These are phyloP conservation scores for Champsocephalus esox DNA, from an alignment of 2,797 vertebrate species.

Conservation along the genomic window DNA sequence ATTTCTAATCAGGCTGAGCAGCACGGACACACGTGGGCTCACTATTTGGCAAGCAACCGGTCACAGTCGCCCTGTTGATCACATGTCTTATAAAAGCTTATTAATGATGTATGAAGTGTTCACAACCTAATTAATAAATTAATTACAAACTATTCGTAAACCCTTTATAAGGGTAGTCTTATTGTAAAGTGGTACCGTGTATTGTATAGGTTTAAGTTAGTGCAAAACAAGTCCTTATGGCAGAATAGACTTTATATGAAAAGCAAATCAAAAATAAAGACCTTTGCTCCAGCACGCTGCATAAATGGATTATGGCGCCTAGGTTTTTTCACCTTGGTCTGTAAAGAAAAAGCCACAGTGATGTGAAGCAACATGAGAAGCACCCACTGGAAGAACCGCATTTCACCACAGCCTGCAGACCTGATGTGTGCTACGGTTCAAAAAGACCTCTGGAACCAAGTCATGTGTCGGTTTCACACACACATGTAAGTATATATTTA, in stretches of 20 bases:
- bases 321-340: conserved; percentile 68
- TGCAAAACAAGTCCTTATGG: neutral
- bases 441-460: neutral
- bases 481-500: neutral
- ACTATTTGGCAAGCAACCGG: too few species aligned
- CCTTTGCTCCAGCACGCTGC: conserved; percentile 59
- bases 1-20: too few species aligned
- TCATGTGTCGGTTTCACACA: neutral
- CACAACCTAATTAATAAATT: too few species aligned
- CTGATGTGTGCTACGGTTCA: neutral
- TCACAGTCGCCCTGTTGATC: too few species aligned
- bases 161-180: too few species aligned
- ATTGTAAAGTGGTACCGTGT: too few species aligned
- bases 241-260: neutral
- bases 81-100: too few species aligned
- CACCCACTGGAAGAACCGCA: conserved; percentile 28
- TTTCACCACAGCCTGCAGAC: conserved; percentile 6
- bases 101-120: too few species aligned
- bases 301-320: conserved; percentile 74
- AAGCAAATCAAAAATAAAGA: conserved; percentile 1
- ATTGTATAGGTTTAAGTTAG: too few species aligned
- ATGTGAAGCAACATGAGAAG: neutral
- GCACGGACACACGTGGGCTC: too few species aligned
- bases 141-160: too few species aligned
- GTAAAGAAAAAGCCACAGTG: conserved; percentile 7